A percentile compares a stretch with the other conserved stretches of the same genome.
phyloP scores from a whole-genome alignment of 2,113 vertebrate genomes.

The Hemiprocne comata region DNA sequence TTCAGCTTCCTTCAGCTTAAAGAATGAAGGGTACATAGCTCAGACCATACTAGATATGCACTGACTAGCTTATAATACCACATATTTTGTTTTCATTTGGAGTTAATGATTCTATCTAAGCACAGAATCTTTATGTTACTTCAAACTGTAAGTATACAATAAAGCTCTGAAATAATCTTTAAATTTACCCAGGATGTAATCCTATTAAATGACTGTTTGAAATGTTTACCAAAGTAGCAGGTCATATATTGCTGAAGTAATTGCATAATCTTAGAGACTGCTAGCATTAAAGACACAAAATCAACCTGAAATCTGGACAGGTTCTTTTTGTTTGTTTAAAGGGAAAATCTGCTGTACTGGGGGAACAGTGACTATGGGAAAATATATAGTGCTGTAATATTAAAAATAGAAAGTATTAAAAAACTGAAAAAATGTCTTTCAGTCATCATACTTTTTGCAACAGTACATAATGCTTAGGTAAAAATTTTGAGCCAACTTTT shows the following conservation, averaged over 20 bases:
- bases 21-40: neutral
- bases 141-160: neutral
- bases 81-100: neutral
- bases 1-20: neutral
- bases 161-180: neutral
- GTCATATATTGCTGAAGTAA: neutral
- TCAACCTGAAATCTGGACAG: neutral
- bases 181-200: neutral
- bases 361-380: neutral
- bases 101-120: neutral
- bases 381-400: neutral
- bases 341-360: no score
- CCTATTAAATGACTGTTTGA: neutral
- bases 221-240: neutral
- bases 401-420: neutral
- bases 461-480: neutral
- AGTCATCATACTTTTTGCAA: neutral
- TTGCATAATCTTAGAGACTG: neutral
- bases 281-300: neutral
- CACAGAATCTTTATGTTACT: neutral
- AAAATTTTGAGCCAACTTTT: neutral
- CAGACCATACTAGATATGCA: neutral
- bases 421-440: neutral
- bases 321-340: no score
- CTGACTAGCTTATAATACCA: neutral